Percentiles rank a stretch among this genome's conserved stretches.
Conservation (phyloP, 1,140 invertebrate genomes). For the Penaeus indicus region DNA sequence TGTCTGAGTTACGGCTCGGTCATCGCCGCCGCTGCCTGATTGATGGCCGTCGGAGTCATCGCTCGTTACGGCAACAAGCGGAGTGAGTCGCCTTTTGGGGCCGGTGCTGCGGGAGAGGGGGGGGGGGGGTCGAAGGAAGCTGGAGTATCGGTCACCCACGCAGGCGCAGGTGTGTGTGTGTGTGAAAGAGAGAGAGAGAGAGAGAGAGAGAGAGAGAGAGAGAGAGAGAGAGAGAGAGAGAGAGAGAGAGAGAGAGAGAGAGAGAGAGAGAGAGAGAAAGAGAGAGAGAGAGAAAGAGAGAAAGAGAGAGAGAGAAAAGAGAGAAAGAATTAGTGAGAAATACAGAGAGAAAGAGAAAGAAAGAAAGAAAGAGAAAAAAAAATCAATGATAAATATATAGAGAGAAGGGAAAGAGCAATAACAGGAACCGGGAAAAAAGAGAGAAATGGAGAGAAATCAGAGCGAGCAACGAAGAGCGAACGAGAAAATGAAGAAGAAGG, state of each 20-base stretch:
- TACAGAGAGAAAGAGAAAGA: neutral
- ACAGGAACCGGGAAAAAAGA: conserved; percentile 1
- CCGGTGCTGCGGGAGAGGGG: too few species aligned
- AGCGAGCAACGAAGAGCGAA: neutral
- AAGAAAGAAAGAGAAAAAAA: neutral
- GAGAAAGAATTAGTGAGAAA: conserved; percentile 15
- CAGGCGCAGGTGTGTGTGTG: too few species aligned
- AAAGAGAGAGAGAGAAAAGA: neutral
- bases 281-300: neutral
- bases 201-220: neutral
- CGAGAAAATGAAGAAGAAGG: neutral
- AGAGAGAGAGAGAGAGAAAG: neutral
- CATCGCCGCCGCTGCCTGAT: too few species aligned
- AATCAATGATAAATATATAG: conserved; percentile 30
- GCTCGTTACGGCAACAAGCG: too few species aligned
- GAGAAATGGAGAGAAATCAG: neutral
- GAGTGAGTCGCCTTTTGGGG: too few species aligned
- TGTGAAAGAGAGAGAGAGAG: neutral
- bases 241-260: too few species aligned
- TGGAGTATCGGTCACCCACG: neutral
- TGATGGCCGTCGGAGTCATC: too few species aligned
- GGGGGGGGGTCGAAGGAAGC: neutral
- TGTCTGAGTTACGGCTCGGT: too few species aligned
- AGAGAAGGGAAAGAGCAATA: neutral
- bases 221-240: too few species aligned